Percentiles rank a stretch among this genome's conserved stretches.
phyloP scores from a whole-genome alignment of 2,797 vertebrate genomes.

The Prionace glauca region DNA sequence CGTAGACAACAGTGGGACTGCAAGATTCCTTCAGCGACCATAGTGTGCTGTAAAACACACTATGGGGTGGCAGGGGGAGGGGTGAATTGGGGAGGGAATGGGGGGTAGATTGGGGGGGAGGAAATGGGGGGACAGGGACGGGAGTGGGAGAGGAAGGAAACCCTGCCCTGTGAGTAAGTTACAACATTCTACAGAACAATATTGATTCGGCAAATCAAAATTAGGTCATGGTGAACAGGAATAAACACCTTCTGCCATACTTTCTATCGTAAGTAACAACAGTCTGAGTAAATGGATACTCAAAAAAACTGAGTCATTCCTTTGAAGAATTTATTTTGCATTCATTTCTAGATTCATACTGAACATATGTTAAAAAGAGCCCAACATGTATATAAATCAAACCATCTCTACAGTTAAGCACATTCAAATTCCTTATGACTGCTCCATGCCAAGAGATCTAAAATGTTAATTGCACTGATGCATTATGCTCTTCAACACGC shows the following conservation, averaged over 20 bases:
- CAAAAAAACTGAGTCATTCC: neutral
- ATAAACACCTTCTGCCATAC: neutral
- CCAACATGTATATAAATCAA: neutral
- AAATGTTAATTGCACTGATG: slow-evolving; percentile 1
- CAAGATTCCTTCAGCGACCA: too few relatives aligned
- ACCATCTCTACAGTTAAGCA: neutral
- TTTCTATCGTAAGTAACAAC: neutral
- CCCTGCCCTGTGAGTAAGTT: too few relatives aligned
- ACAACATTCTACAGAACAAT: neutral
- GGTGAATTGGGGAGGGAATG: too few relatives aligned
- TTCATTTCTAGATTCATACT: neutral
- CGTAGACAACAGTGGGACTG: too few relatives aligned
- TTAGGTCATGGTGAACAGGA: too few relatives aligned
- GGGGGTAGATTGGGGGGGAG: too few relatives aligned
- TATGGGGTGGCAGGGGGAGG: too few relatives aligned
- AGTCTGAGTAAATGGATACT: neutral
- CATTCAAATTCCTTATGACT: neutral
- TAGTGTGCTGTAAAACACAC: too few relatives aligned
- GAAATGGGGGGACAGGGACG: too few relatives aligned
- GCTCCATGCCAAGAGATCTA: neutral
- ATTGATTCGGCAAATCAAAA: neutral
- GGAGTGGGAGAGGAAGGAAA: too few relatives aligned
- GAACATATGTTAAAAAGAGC: neutral
- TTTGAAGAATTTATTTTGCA: neutral
- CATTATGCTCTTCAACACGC: neutral